Conservation (phyloP, 2,797 vertebrate species). For the Varecia variegata region DNA sequence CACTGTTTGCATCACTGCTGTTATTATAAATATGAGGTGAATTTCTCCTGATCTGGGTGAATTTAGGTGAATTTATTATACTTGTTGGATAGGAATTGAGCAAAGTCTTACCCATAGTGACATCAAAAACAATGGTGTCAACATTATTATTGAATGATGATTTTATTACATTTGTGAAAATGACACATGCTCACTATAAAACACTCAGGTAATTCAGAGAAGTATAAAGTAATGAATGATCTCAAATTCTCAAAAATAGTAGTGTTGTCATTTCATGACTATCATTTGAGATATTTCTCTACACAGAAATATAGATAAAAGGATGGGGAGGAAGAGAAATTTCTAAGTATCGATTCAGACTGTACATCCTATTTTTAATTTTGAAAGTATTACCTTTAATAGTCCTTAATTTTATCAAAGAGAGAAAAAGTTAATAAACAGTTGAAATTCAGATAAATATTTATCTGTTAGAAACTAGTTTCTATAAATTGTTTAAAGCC, state of each 20-base stretch:
- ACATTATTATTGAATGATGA: background rate
- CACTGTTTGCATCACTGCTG: background rate
- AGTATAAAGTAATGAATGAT: background rate
- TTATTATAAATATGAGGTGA: background rate
- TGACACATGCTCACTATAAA: constrained; percentile 22
- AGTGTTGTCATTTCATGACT: background rate
- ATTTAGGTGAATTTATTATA: background rate
- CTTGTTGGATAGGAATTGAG: background rate
- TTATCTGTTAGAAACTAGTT: background rate
- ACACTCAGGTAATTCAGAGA: background rate
- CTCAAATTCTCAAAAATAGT: background rate
- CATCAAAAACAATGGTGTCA: background rate
- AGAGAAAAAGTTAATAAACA: background rate
- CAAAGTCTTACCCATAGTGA: background rate
- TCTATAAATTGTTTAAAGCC: background rate
- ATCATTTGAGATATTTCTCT: background rate
- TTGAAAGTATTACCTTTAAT: background rate
- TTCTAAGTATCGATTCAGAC: background rate
- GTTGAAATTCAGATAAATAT: background rate
- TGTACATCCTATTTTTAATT: background rate
- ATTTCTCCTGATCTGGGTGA: background rate
- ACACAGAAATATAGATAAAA: background rate
- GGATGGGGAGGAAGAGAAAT: background rate
- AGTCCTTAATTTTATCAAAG: background rate
- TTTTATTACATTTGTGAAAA: constrained; percentile 32